Conservation (phyloP, 1,140 invertebrate genomes). For the Eriosoma lanigerum region DNA sequence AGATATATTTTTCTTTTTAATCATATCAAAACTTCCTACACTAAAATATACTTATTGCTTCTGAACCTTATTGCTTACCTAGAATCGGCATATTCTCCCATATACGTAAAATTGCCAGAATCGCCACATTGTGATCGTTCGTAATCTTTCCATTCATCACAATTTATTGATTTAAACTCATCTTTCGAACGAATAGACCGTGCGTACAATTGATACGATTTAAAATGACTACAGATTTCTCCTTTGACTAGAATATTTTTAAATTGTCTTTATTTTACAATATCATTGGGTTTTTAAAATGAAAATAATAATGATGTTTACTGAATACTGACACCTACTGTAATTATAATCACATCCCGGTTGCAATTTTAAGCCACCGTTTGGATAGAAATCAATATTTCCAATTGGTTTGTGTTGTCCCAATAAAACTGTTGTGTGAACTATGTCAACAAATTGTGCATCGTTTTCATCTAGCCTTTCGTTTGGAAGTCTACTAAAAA, state of each 20-base stretch:
- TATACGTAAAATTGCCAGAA: constrained; percentile 31
- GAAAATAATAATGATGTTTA: neutral
- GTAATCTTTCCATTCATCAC: constrained; percentile 48
- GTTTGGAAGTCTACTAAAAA: constrained; percentile 61
- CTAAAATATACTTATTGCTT: too few relatives aligned
- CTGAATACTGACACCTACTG: neutral
- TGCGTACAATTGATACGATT: constrained; percentile 68
- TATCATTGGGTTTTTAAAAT: too few relatives aligned
- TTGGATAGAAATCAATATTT: constrained; percentile 78
- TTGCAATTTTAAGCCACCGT: constrained; percentile 66
- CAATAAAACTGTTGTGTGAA: constrained; percentile 69
- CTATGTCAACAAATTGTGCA: constrained; percentile 71
- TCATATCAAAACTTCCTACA: too few relatives aligned
- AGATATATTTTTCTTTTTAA: too few relatives aligned
- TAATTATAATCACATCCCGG: constrained; percentile 61
- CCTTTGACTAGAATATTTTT: constrained; percentile 55
- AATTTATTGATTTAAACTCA: constrained; percentile 59
- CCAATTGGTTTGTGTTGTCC: constrained; percentile 64
- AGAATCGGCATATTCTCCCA: constrained; percentile 53
- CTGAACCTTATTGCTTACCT: too few relatives aligned
- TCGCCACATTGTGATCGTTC: constrained; percentile 47
- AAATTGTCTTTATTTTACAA: too few relatives aligned
- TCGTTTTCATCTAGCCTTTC: constrained; percentile 66
- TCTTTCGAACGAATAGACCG: constrained; percentile 64
- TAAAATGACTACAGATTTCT: constrained; percentile 71